Evolutionary conservation across 2,113 vertebrate genomes (phyloP).

Genomic region (Dermatemys mawii): DNA sequence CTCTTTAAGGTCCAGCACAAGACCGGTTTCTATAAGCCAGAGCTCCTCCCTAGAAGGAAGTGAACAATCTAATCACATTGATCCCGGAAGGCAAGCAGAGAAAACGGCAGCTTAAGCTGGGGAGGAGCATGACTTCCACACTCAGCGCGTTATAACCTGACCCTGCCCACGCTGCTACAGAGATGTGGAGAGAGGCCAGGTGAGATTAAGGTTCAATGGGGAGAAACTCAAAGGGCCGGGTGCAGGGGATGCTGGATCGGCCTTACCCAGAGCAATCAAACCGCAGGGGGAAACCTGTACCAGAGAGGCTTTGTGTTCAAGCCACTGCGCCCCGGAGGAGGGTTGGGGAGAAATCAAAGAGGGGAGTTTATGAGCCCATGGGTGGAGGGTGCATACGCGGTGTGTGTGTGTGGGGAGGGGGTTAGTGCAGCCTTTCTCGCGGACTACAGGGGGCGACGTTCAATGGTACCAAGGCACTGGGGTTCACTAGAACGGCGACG

Average conservation of each 20-base stretch:
- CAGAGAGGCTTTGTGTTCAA: background rate
- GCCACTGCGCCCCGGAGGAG: background rate
- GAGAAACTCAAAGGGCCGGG: background rate
- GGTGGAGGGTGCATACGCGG: background rate
- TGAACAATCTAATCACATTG: background rate
- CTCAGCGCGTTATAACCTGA: background rate
- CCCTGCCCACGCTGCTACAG: background rate
- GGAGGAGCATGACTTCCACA: background rate
- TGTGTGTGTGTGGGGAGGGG: background rate
- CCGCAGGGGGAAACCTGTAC: background rate
- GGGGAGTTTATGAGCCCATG: background rate
- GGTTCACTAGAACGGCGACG: constrained; percentile 1
- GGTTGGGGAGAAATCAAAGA: background rate
- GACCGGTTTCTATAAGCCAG: background rate
- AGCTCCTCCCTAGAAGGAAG: background rate
- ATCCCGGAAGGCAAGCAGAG: background rate
- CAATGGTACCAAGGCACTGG: constrained; percentile 25
- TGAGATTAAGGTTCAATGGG: background rate
- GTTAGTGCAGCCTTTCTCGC: background rate
- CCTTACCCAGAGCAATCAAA: background rate
- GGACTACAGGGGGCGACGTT: background rate
- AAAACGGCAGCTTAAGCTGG: background rate
- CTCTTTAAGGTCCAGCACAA: background rate
- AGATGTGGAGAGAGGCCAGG: background rate
- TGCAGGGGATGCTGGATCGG: background rate